These are phyloP conservation scores for Cataglyphis hispanica DNA, from an alignment of 1,140 invertebrate genomes.

Conservation along the genomic window DNA sequence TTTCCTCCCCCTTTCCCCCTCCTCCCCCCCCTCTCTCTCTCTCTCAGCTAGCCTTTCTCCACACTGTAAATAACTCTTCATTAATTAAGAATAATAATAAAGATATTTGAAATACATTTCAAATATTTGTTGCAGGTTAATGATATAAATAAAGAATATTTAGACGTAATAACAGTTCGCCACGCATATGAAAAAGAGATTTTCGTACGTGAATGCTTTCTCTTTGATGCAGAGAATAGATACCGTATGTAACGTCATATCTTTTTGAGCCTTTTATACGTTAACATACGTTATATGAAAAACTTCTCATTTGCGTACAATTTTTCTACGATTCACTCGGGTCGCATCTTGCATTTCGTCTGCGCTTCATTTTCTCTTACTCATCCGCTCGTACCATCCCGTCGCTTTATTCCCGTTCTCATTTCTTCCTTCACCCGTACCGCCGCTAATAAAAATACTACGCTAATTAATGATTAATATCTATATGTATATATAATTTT, in stretches of 20 bases:
- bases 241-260: conserved; percentile 15
- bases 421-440: not conserved
- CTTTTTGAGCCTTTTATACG: conserved; percentile 42
- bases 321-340: conserved; percentile 45
- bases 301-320: conserved; percentile 49
- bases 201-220: conserved; percentile 22
- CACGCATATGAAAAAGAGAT: conserved; percentile 7
- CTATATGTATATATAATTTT: not conserved
- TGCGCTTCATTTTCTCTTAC: conserved; percentile 42
- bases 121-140: conserved; percentile 1
- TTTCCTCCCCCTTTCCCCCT: too few species aligned
- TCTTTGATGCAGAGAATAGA: conserved; percentile 48
- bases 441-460: not conserved
- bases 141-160: conserved; percentile 45
- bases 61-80: not conserved
- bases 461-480: conserved; percentile 38
- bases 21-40: not conserved
- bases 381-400: conserved; percentile 14
- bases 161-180: conserved; percentile 23
- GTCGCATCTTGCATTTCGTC: conserved; percentile 36
- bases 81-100: not conserved
- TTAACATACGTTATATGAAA: conserved; percentile 54
- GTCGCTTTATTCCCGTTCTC: not conserved
- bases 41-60: too few species aligned
- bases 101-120: not conserved